Percentiles rank a stretch among this genome's conserved stretches.
Evolutionary conservation across 2,797 vertebrate species (phyloP).

Genomic region (Gallinago stenura): DNA sequence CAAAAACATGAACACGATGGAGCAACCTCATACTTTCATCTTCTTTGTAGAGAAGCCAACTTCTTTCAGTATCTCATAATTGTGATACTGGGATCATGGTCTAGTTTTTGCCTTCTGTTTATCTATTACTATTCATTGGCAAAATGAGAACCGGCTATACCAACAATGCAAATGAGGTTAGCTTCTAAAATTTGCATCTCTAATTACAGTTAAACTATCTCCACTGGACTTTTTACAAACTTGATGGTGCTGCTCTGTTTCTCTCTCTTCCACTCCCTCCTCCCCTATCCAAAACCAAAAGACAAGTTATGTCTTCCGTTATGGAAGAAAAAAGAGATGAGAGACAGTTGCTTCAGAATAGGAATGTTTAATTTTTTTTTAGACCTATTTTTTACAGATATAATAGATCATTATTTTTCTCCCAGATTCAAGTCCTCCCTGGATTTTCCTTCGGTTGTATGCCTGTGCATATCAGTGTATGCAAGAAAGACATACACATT

Average conservation of each 20-base stretch:
- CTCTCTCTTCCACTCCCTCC: neutral
- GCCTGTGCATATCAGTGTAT: neutral
- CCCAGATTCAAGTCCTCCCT: neutral
- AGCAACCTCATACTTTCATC: neutral
- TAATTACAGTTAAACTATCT: neutral
- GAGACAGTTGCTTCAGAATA: neutral
- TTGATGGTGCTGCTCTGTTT: neutral
- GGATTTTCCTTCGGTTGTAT: neutral
- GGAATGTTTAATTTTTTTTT: fast-evolving
- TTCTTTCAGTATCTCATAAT: neutral
- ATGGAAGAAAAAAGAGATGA: neutral
- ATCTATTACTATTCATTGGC: neutral
- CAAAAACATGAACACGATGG: neutral
- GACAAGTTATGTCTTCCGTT: neutral
- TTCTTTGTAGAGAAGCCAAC: neutral
- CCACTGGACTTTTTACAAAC: neutral
- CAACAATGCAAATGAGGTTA: neutral
- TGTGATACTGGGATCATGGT: neutral
- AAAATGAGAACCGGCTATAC: neutral
- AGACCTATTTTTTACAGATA: neutral
- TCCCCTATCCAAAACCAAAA: neutral
- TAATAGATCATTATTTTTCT: neutral
- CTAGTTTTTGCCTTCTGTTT: neutral
- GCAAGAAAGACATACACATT: neutral
- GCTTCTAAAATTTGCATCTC: too few relatives aligned